These are phyloP conservation scores for Sminthurides bifidus DNA, from an alignment of 1,140 invertebrate genomes.

Conservation along the genomic window DNA sequence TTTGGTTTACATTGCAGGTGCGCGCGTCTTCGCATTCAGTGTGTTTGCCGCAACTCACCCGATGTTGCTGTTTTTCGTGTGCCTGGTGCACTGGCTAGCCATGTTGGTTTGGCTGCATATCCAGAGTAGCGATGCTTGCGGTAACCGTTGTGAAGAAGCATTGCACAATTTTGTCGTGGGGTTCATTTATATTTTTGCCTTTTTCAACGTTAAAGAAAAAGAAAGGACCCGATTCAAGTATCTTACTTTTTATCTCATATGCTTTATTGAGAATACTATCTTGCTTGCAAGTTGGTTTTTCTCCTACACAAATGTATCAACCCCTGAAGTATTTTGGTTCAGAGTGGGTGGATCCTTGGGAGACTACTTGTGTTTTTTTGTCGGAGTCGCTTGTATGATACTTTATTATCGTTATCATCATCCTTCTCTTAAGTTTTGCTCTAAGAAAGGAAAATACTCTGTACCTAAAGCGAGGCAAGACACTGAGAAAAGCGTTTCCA, in stretches of 20 bases:
- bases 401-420: constrained; percentile 43
- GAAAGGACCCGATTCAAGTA: constrained; percentile 41
- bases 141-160: constrained; percentile 40
- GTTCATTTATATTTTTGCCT: constrained; percentile 39
- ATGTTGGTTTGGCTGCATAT: constrained; percentile 29
- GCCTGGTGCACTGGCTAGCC: constrained; percentile 22
- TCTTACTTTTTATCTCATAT: constrained; percentile 40
- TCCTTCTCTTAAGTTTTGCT: constrained; percentile 32
- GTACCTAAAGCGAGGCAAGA: not conserved
- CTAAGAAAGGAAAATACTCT: not conserved
- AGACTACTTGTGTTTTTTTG: constrained; percentile 36
- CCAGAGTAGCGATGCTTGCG: constrained; percentile 33
- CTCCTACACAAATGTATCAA: constrained; percentile 19
- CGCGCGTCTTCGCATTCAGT: constrained; percentile 26
- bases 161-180: constrained; percentile 38
- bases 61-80: constrained; percentile 25
- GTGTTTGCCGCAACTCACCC: constrained; percentile 29
- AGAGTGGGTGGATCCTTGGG: constrained; percentile 19
- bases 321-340: constrained; percentile 27
- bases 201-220: constrained; percentile 40
- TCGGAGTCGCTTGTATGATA: constrained; percentile 40
- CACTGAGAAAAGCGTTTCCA: constrained; percentile 7
- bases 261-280: constrained; percentile 41
- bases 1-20: no score
- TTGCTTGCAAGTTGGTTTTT: constrained; percentile 41